phyloP scores from a whole-genome alignment of 2,888 invertebrate genomes.

The Timema cristinae region DNA sequence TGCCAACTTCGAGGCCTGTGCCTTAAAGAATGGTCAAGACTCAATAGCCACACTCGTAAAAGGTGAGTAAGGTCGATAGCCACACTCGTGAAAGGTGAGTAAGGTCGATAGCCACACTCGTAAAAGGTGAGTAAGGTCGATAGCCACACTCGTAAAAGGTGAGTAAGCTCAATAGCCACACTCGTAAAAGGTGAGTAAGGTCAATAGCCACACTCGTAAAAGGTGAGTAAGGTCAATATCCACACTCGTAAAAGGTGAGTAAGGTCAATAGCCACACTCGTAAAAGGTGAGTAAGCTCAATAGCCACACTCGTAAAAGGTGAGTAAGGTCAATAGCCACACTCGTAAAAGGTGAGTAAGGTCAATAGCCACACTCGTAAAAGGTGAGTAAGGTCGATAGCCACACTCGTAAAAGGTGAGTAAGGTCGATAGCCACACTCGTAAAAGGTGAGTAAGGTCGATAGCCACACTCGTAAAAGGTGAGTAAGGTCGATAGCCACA shows the following conservation, averaged over 20 bases:
- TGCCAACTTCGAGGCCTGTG: not conserved
- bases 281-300: not conserved
- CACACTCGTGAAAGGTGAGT: not conserved
- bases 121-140: slow-evolving; percentile 3
- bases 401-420: not conserved
- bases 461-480: not conserved
- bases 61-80: slow-evolving; percentile 5
- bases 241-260: not conserved
- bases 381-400: slow-evolving; percentile 4
- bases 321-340: not conserved
- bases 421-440: not conserved
- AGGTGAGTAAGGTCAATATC: slow-evolving; percentile 1
- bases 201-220: not conserved
- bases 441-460: slow-evolving; percentile 3
- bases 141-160: not conserved
- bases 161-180: not conserved
- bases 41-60: not conserved
- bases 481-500: not conserved
- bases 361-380: not conserved
- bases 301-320: not conserved
- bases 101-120: not conserved
- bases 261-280: not conserved
- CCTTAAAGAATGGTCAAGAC: not conserved
- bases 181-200: slow-evolving; percentile 1
- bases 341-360: slow-evolving; percentile 1